Evolutionary conservation across 2,888 invertebrate genomes (phyloP), one percentile per base, ranked within the genome.

Genomic region (Craniophora ligustri): DNA sequence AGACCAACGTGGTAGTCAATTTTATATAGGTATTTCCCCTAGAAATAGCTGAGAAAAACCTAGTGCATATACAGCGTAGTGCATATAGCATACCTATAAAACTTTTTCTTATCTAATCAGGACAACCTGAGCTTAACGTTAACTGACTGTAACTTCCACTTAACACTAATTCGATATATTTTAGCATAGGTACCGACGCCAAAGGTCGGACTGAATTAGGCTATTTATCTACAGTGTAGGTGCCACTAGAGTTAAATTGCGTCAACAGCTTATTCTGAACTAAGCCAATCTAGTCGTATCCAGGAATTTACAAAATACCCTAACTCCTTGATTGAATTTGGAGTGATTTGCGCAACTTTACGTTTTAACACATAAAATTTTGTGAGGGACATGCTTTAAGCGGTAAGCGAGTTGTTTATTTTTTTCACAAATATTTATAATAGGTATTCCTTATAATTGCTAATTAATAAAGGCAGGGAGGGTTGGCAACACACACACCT

Each of bases 261-360:
- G 41, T 54, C 55, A 65, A 53, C 56, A 57, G 42, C 54, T 58
- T 65, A 60, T 65, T 46, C 49, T 42, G 16, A 72, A 72, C 65
- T 70, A 72, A 70, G 56, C 58, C 68, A 75, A 75, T 70, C 57
- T 57, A 61, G 51, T 51, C 56, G 59, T 55, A 63, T 61, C 45
- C 54, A 51, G 64, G 59, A 57, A 62, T 67, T 69, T 56, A 65
- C 61, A 67, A 72, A 75, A 75, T 67, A 67, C 50, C 40, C 32
- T 26, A 69, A 69, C 59, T 65, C 54, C 59, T 57, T 75, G 63
- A 75, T 75, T 75, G 55, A 75, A 75, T 70, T 75, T 61, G 48
- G 45, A 47, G 54, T 60, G 57, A 62, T 61, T 49, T 46, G 51
- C 60, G 41, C 45, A 55, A 41, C 44, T 71, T 39, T 13, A 49